These are phyloP conservation scores for Hemiscyllium ocellatum DNA, from an alignment of 2,113 vertebrate genomes.

Conservation along the genomic window DNA sequence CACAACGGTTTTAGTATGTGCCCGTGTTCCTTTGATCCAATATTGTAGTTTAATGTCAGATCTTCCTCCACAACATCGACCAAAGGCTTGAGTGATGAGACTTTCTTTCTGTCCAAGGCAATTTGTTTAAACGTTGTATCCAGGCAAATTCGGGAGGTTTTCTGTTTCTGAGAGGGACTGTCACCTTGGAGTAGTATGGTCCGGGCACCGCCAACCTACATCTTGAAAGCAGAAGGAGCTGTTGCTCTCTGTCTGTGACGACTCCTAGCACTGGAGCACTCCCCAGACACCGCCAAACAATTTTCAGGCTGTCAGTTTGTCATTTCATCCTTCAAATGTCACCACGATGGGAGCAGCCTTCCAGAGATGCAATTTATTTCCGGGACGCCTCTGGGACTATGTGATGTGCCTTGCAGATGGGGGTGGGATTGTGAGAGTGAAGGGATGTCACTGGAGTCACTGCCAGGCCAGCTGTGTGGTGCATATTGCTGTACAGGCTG, in stretches of 20 bases:
- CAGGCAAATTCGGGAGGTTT: neutral
- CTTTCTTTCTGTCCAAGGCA: neutral
- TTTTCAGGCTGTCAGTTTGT: neutral
- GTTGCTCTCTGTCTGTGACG: neutral
- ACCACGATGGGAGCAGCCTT: neutral
- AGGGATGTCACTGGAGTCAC: neutral
- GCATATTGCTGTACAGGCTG: neutral
- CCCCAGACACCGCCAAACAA: neutral
- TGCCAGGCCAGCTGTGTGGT: neutral
- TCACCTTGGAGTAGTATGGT: neutral
- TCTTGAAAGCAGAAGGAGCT: neutral
- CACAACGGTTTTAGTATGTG: neutral
- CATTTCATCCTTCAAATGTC: constrained; percentile 24
- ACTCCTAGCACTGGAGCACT: neutral
- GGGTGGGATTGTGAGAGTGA: neutral
- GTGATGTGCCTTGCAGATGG: constrained; percentile 29
- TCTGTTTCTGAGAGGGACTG: neutral
- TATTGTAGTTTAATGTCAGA: neutral
- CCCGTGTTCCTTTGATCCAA: neutral
- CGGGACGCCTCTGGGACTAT: neutral
- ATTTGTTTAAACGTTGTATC: neutral
- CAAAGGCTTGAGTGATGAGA: neutral
- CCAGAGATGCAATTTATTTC: constrained; percentile 30
- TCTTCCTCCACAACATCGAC: neutral
- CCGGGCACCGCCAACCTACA: too few relatives aligned